Base-by-base conservation (phyloP, 2,113 vertebrate species). In the Puma concolor region DNA sequence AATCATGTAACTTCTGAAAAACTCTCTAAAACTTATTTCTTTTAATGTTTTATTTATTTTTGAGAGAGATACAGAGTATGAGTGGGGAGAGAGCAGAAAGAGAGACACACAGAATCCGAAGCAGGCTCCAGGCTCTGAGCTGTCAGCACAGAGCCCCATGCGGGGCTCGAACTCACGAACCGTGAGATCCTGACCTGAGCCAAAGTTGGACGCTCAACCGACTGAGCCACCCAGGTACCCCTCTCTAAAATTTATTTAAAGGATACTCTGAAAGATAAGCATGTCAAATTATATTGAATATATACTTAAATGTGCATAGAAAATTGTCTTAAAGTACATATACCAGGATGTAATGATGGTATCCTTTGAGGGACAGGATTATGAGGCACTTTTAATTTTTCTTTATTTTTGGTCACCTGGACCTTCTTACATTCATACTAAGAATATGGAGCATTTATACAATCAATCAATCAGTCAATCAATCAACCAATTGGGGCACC, bases 381-480 rank as follows among this genome's bases (percentile, higher is more conserved):
- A 77, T 44, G 31, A 83, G 31, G 91, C 21, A 74, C 71, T 81
- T 77, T 74, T 19, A 54, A 54, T 92, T 86, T 80, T 82, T 76
- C 81, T 95, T 83, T 54, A 48, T 50, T 90, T 97, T 54, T 91
- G 82, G 63, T 96, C 82, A 88, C 69, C 54, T 84, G 88, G 21
- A 95, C 89, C 89, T 90, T 71, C 23, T 87, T 89, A 92, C 2
- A 91, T 66, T 91, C 38, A 13, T 72, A 44, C 29, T 80, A 63
- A 52, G 3, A 25, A 76, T 83, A 95, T 48, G 36, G 15, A 60
- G 57, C 57, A 23, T 60, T 60, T 60, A 25, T 60, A 25, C 57
- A 60, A 60, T 60, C 21, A 60, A 23, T 9, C 57, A 60, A 60
- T 60, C 57, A 44, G 44, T 44, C 57, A 60, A 60, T 60, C 7